Evolutionary conservation across 2,113 vertebrate species (phyloP), one percentile per base, ranked within the genome.

Genomic region (Scytalopus superciliaris): DNA sequence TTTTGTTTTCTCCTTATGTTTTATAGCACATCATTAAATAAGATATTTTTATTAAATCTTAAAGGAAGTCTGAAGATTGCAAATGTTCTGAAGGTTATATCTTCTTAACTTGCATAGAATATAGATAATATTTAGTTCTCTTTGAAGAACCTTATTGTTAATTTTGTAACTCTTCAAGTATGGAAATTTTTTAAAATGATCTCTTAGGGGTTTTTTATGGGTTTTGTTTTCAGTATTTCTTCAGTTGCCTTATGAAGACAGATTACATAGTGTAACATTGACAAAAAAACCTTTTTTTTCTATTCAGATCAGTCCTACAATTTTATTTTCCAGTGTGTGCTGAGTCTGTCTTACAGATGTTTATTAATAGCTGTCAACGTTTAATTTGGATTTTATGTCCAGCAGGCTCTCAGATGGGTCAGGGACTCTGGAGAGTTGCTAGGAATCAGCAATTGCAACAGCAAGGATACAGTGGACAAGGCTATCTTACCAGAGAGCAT

Each of bases 401-500:
- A 66, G 19, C 97, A 98, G 98, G 94, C 96, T 97, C 85, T 95
- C 98, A 99, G 99, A 99, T 99, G 99, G 99, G 99, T 99, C 99
- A 99, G 95, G 99, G 98, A 96, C 98, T 99, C 97, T 99, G 99
- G 99, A 99, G 99, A 98, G 98, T 99, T 94, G 98, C 98, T 97
- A 99, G 99, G 97, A 99, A 99, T 98, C 99, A 99, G 97, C 99
- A 99, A 95, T 97, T 99, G 87, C 99, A 99, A 72, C 98, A 98
- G 72, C 99, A 99, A 97, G 98, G 98, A 81, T 98, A 98, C 24
- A 97, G 96, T 28, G 99, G 98, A 35, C 98, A 97, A 95, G 97
- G 97, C 84, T 98, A 96, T 97, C 96, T 98, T 44, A 80, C 93
- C 73, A 98, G 98, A 93, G 97, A 98, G 55, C 97, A 98, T 93